Evolutionary conservation across 2,113 vertebrate species (phyloP), one percentile per base, ranked within the genome.

Genomic region (Gallinago jamesoni): DNA sequence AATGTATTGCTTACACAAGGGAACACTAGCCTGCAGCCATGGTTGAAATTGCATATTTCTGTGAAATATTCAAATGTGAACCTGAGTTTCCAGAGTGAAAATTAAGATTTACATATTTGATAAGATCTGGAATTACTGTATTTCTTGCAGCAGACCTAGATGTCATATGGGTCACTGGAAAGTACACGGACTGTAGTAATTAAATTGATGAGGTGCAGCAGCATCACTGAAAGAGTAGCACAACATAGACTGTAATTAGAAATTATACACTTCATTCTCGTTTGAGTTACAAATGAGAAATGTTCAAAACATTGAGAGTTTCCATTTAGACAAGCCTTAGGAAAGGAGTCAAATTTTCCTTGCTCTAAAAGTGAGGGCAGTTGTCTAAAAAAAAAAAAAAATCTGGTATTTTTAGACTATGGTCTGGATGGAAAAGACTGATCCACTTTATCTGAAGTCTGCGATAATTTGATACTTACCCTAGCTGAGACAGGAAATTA

Each of bases 1-100:
- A 97, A 92, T 97, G 87, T 80, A 84, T 95, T 87, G 16, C 78
- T 95, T 96, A 90, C 85, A 92, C 93, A 94, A 93, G 83, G 85
- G 94, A 96, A 56, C 73, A 35, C 59, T 95, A 94, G 87, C 95
- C 96, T 93, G 83, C 72, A 95, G 96, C 93, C 91, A 81, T 77
- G 31, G 60, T 53, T 94, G 63, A 85, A 88, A 95, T 87, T 62
- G 80, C 91, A 53, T 84, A n/a, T 87, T 91, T 90, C 83, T 93
- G 87, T 95, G 87, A 96, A 97, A 93, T 93, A 69, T 66, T 91
- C 69, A 82, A 83, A 89, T 82, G 39, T 43, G 53, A 89, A 87
- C 50, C 33, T 66, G 66, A 66, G 62, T 76, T 96, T 94, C 66
- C 57, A 43, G 25, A 89, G 57, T 56, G 35, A 78, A 96, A 94